These are phyloP conservation scores for Tethea ocularis DNA, from an alignment of 2,888 invertebrate genomes.

Conservation along the genomic window DNA sequence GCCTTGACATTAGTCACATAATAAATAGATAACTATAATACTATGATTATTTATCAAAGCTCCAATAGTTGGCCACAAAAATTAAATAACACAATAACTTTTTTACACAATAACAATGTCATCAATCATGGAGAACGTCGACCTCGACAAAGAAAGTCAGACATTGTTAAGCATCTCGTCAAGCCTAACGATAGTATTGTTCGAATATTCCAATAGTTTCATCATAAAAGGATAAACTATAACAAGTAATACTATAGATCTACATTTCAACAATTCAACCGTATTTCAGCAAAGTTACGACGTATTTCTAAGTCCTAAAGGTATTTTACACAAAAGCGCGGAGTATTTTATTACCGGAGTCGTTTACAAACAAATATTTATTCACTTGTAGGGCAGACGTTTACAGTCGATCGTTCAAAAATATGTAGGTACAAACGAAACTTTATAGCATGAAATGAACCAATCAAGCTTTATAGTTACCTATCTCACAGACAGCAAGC, in stretches of 20 bases:
- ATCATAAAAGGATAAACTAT: background rate
- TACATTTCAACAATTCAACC: background rate
- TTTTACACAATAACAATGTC: background rate
- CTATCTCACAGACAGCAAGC: too few species aligned
- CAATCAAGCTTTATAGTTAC: too few species aligned
- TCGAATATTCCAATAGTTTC: background rate
- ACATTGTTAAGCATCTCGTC: background rate
- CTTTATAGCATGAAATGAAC: too few species aligned
- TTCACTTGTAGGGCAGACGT: too few species aligned
- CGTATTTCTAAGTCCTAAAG: background rate
- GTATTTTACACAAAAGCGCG: background rate
- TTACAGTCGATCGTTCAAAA: too few species aligned
- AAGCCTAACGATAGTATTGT: background rate
- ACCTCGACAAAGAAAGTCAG: background rate
- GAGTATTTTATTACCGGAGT: background rate
- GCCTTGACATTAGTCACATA: slow-evolving; percentile 3
- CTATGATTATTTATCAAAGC: too few species aligned
- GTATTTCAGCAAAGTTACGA: background rate
- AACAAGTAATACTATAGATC: background rate
- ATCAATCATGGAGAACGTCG: background rate
- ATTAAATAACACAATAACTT: background rate
- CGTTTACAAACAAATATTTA: too few species aligned
- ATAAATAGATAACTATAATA: background rate
- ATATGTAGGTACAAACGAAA: too few species aligned
- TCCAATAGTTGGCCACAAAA: background rate